These are phyloP conservation scores for Ranitomeya imitator DNA, from an alignment of 2,113 vertebrate genomes.

Conservation along the genomic window DNA sequence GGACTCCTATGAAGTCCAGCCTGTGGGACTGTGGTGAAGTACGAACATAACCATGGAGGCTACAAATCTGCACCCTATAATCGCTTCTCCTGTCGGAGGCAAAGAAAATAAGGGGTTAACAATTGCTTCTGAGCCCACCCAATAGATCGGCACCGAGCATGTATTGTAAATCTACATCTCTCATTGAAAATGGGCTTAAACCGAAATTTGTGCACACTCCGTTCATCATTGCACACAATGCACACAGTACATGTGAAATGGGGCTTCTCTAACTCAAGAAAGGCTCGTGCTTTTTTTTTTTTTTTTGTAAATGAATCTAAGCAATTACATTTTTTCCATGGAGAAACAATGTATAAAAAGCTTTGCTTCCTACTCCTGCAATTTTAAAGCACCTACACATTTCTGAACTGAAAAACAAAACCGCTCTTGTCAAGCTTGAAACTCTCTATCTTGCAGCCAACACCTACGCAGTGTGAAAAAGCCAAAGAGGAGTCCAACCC, in stretches of 20 bases:
- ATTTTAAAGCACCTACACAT: slow-evolving; percentile 22
- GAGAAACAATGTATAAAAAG: slow-evolving; percentile 9
- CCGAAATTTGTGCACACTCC: no score
- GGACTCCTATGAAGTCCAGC: no score
- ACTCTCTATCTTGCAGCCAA: slow-evolving; percentile 74
- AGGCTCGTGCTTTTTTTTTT: background rate
- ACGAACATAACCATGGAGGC: no score
- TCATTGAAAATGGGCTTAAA: no score
- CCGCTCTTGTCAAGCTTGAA: background rate
- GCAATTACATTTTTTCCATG: background rate
- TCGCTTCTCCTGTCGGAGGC: no score
- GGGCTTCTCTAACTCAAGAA: background rate
- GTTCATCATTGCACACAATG: no score
- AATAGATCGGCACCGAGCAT: no score
- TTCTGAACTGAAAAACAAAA: background rate
- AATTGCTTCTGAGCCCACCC: no score
- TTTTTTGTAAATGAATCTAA: background rate
- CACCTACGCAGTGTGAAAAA: slow-evolving; percentile 84
- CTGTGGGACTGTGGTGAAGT: no score
- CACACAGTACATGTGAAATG: background rate
- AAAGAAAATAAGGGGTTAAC: no score
- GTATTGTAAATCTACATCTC: no score
- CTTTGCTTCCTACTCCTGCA: slow-evolving; percentile 31
- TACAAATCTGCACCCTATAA: no score
- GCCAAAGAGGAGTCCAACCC: slow-evolving; percentile 89